These are phyloP conservation scores for Sylvia atricapilla DNA, from an alignment of 2,113 vertebrate species.

Conservation along the genomic window DNA sequence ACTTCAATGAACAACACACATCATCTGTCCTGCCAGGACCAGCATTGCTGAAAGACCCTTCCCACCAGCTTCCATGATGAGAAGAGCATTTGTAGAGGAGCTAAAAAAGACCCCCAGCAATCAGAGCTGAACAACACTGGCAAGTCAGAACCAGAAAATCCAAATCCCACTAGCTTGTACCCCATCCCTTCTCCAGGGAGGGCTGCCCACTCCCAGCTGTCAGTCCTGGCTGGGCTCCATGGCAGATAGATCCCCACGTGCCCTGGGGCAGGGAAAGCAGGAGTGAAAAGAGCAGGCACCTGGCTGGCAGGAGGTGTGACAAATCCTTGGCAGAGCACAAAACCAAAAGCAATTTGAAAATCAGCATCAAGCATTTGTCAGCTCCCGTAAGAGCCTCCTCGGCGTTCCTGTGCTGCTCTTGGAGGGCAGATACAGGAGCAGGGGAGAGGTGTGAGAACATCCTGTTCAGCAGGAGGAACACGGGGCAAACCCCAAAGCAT, in stretches of 20 bases:
- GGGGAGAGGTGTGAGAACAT: background rate
- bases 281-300: slow-evolving; percentile 21
- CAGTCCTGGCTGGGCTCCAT: background rate
- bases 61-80: background rate
- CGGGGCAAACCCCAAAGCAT: background rate
- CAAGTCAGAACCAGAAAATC: background rate
- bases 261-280: background rate
- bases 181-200: background rate
- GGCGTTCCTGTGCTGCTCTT: background rate
- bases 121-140: background rate
- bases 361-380: slow-evolving; percentile 44
- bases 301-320: slow-evolving; percentile 3
- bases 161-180: background rate
- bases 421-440: background rate
- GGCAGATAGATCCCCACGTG: background rate
- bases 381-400: background rate
- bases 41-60: background rate
- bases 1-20: background rate
- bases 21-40: background rate
- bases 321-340: slow-evolving; percentile 34
- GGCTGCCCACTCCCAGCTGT: background rate
- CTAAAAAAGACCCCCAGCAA: background rate
- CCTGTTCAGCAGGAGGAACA: background rate
- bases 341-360: background rate
- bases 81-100: background rate